A percentile compares a stretch with the other conserved stretches of the same genome.
These are phyloP conservation scores for Piprites chloris DNA, from an alignment of 2,113 vertebrate genomes.

Conservation along the genomic window DNA sequence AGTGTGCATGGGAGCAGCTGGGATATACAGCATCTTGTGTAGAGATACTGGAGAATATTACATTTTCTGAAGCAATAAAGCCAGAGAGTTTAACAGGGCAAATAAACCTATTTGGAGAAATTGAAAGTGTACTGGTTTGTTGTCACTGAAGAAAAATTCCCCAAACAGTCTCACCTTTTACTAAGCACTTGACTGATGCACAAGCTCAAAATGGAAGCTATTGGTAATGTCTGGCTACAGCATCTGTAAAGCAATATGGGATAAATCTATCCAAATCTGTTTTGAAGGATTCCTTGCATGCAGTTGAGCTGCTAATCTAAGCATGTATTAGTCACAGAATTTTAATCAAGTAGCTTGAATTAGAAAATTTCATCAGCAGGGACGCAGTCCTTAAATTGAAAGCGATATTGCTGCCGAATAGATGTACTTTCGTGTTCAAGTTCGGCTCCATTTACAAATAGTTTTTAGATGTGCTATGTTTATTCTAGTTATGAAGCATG, in stretches of 20 bases:
- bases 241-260: neutral
- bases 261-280: neutral
- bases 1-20: neutral
- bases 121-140: neutral
- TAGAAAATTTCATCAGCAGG: neutral
- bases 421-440: neutral
- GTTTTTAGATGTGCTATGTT: neutral
- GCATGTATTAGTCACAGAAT: neutral
- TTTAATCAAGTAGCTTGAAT: slow-evolving; percentile 34
- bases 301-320: slow-evolving; percentile 7
- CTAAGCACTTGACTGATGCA: neutral
- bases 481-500: neutral
- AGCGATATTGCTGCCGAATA: neutral
- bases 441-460: neutral
- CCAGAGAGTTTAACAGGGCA: neutral
- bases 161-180: slow-evolving; percentile 5
- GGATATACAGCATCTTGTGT: neutral
- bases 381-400: neutral
- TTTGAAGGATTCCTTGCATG: neutral
- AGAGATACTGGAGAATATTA: neutral
- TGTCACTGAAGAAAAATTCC: slow-evolving; percentile 7
- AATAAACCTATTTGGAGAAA: slow-evolving; percentile 16
- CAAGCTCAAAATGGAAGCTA: neutral
- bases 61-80: slow-evolving; percentile 8
- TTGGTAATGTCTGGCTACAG: neutral